Conservation (phyloP, 2,888 invertebrate species). For the Orthonychiurus folsomi region DNA sequence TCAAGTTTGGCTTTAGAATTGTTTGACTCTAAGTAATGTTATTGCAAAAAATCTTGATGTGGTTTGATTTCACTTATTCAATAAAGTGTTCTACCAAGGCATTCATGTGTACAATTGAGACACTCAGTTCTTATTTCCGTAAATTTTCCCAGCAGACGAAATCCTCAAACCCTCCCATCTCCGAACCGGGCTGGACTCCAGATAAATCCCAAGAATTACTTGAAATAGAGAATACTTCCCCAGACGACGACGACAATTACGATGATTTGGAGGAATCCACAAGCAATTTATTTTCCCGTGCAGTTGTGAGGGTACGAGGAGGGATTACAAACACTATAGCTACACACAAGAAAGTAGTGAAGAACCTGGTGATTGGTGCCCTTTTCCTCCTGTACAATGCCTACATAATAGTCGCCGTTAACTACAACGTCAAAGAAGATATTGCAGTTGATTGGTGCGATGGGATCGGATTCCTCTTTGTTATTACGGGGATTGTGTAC, state of each 20-base stretch:
- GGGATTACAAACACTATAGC: background rate
- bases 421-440: conserved; percentile 17
- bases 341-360: background rate
- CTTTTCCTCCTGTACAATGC: conserved; percentile 23
- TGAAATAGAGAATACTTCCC: background rate
- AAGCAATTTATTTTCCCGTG: background rate
- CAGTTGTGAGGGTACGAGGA: background rate
- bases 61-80: too few relatives aligned
- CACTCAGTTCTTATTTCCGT: too few relatives aligned
- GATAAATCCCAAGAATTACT: background rate
- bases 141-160: too few relatives aligned
- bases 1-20: too few relatives aligned
- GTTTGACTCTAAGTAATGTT: too few relatives aligned
- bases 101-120: too few relatives aligned
- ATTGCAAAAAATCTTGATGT: too few relatives aligned
- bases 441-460: conserved; percentile 48
- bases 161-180: too few relatives aligned
- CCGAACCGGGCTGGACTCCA: background rate
- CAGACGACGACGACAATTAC: background rate
- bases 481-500: conserved; percentile 55
- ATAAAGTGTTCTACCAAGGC: too few relatives aligned
- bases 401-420: conserved; percentile 28
- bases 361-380: background rate
- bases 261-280: background rate
- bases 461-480: conserved; percentile 63